These are phyloP conservation scores for Cynoglossus semilaevis DNA, from an alignment of 2,113 vertebrate species.

Conservation along the genomic window DNA sequence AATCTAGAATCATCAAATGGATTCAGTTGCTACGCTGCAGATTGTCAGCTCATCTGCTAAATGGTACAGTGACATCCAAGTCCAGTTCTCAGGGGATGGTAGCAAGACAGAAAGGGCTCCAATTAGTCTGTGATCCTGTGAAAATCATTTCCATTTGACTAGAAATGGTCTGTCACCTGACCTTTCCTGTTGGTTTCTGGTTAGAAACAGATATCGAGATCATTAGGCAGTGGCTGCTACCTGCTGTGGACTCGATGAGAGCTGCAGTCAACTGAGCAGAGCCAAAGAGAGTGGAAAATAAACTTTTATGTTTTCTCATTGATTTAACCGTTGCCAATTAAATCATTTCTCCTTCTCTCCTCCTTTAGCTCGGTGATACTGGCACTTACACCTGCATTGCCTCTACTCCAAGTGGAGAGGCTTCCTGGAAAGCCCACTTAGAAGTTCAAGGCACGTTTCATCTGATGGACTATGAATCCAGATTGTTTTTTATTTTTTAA, in stretches of 20 bases:
- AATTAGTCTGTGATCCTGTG: slow-evolving; percentile 58
- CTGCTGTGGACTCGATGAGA: slow-evolving; percentile 23
- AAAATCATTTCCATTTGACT: slow-evolving; percentile 59
- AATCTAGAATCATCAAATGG: no score
- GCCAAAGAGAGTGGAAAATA: background rate
- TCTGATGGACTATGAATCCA: background rate
- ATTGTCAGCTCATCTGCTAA: slow-evolving; percentile 35
- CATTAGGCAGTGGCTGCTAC: slow-evolving; percentile 52
- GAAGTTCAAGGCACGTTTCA: slow-evolving; percentile 90
- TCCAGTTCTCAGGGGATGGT: slow-evolving; percentile 12
- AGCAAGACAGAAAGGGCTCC: slow-evolving; percentile 41
- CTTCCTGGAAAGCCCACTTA: slow-evolving; percentile 92
- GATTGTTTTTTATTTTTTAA: background rate
- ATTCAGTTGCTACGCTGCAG: background rate
- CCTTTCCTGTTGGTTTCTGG: slow-evolving; percentile 48
- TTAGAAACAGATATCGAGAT: slow-evolving; percentile 42
- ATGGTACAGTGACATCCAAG: slow-evolving; percentile 18
- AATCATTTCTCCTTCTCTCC: slow-evolving; percentile 9
- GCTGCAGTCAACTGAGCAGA: slow-evolving; percentile 33
- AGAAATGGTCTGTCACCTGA: slow-evolving; percentile 39
- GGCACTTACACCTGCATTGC: slow-evolving; percentile 94
- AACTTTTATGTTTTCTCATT: background rate
- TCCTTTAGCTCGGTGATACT: slow-evolving; percentile 86
- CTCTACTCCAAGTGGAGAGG: slow-evolving; percentile 94
- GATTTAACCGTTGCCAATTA: slow-evolving; percentile 16